These are phyloP conservation scores for Actinernus sp. DNA, from an alignment of 92 coral and sea anemone genomes.

Conservation along the genomic window DNA sequence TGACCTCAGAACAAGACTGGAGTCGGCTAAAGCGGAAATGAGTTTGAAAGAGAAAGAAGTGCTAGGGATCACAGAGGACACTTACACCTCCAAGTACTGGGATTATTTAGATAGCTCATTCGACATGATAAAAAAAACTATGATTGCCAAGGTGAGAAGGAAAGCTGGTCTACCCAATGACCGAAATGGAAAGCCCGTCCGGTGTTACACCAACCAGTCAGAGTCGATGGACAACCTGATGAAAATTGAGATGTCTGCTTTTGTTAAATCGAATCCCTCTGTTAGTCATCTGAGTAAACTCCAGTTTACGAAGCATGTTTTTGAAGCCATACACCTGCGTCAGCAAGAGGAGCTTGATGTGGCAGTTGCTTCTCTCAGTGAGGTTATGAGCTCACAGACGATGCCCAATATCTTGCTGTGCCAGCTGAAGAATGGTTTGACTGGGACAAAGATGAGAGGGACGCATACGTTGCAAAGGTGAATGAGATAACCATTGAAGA, in stretches of 20 bases:
- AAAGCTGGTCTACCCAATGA: conserved; percentile 17
- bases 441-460: conserved; percentile 9
- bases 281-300: conserved; percentile 24
- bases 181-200: conserved; percentile 22
- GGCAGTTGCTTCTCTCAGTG: conserved; percentile 48
- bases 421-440: conserved; percentile 33
- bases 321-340: conserved; percentile 30
- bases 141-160: conserved; percentile 40
- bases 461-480: conserved; percentile 1
- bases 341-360: conserved; percentile 30
- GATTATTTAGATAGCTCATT: conserved; percentile 2
- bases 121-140: conserved; percentile 25
- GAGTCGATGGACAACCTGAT: conserved; percentile 46
- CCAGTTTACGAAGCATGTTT: conserved; percentile 27
- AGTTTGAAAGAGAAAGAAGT: neutral
- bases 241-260: conserved; percentile 3
- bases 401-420: conserved; percentile 25
- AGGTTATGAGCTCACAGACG: conserved; percentile 38
- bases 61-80: conserved; percentile 23
- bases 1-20: conserved; percentile 23
- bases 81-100: conserved; percentile 26
- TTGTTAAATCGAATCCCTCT: conserved; percentile 7
- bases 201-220: conserved; percentile 45
- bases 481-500: conserved; percentile 25
- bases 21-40: conserved; percentile 19